A percentile compares a stretch with the other conserved stretches of the same genome.
These are phyloP conservation scores for Nylanderia fulva DNA, from an alignment of 1,140 invertebrate genomes.

Conservation along the genomic window DNA sequence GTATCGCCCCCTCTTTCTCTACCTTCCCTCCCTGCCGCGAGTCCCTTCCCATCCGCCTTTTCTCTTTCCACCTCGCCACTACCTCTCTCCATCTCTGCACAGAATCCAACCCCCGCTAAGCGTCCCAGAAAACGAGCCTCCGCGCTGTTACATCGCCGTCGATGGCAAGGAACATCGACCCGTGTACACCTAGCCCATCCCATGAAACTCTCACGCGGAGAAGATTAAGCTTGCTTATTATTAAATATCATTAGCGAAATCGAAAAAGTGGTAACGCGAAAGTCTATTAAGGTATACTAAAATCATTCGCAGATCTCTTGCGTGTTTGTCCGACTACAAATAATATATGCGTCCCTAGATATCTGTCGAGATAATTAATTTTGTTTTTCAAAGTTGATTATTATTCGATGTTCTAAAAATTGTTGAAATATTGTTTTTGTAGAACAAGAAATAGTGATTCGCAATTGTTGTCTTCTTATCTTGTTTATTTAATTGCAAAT, in stretches of 20 bases:
- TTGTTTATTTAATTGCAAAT: conserved; percentile 16
- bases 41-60: conserved; percentile 55
- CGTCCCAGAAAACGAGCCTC: conserved; percentile 59
- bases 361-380: background rate
- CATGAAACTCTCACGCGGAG: conserved; percentile 14
- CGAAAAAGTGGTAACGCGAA: background rate
- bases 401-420: background rate
- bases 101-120: conserved; percentile 67
- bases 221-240: conserved; percentile 49
- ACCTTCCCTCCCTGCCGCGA: conserved; percentile 43
- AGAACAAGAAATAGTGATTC: background rate
- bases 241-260: conserved; percentile 26
- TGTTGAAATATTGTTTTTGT: background rate
- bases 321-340: background rate
- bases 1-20: conserved; percentile 76
- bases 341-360: background rate
- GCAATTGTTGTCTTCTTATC: background rate
- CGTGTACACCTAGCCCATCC: conserved; percentile 51
- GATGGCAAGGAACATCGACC: conserved; percentile 62
- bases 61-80: conserved; percentile 59
- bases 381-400: background rate
- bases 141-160: conserved; percentile 50
- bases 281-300: background rate
- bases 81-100: conserved; percentile 53
- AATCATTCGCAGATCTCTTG: background rate